Base-by-base conservation (phyloP, 1,140 invertebrate genomes). In the Diachasma alloeum region DNA sequence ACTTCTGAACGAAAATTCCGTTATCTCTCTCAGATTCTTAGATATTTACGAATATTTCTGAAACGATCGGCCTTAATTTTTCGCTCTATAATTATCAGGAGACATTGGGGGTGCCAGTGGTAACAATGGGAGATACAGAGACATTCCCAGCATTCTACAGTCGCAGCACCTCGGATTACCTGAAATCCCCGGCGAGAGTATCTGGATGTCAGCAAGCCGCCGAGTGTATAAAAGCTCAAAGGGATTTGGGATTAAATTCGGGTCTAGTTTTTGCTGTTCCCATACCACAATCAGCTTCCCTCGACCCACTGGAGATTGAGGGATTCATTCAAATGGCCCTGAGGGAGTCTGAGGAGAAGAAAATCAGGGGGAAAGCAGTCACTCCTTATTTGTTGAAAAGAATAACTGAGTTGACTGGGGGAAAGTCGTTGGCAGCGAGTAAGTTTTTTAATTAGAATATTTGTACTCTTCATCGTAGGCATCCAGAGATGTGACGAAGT, bases 191-290 rank as follows among this genome's bases (percentile, higher is more conserved):
- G 0, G 94, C 95, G 82, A 91, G 91, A 83, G 91, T 96, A 0
- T 68, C 86, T 0, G 87, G 88, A 70, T 85, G 93, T 0, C 26
- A 78, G n/a, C 91, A 95, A 72, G 96, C 96, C 0, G 96, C 97
- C 3, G 76, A 87, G 63, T 85, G 98, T 22, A 90, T 98, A 63
- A 88, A 91, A 44, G 83, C 89, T 6, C 89, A 93, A 44, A 84
- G 84, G 6, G 80, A 90, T n/a, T 83, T 97, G 9, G 84, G 90
- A 10, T 85, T 98, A 3, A 82, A 92, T 44, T 95, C 94, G 66
- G 98, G 97, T 0, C 92, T 98, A 53, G 89, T 99, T 5, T 91
- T 99, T 73, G 97, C 96, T 5, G 97, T 99, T 11, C 97, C 98
- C 0, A 94, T 99, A 74, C 97, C 97, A 0, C 86, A 92, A 80